phyloP scores from a whole-genome alignment of 2,797 vertebrate genomes.

The Atherinosoma microstoma region DNA sequence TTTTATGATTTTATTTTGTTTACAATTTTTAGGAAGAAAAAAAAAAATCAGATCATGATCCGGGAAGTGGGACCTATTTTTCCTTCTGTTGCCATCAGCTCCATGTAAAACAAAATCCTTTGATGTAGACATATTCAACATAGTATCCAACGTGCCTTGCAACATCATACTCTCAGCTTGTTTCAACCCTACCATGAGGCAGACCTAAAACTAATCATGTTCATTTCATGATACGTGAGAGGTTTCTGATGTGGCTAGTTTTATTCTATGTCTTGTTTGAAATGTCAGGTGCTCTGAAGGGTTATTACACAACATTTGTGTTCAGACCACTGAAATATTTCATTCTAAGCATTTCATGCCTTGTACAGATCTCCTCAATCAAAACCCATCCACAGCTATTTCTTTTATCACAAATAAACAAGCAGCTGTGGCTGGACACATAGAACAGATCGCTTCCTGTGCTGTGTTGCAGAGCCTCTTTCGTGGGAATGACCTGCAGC shows the following conservation, averaged over 20 bases:
- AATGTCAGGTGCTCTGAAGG: neutral
- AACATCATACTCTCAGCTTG: too few relatives aligned
- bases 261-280: neutral
- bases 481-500: slow-evolving; percentile 25
- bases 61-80: too few relatives aligned
- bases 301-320: neutral
- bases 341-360: neutral
- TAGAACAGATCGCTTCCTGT: slow-evolving; percentile 36
- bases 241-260: neutral
- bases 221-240: neutral
- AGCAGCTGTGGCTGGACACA: slow-evolving; percentile 11
- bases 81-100: too few relatives aligned
- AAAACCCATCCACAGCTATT: slow-evolving; percentile 2
- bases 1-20: too few relatives aligned
- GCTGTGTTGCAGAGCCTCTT: slow-evolving; percentile 9
- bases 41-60: too few relatives aligned
- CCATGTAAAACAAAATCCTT: too few relatives aligned
- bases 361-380: neutral
- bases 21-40: too few relatives aligned
- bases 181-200: neutral
- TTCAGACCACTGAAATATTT: slow-evolving; percentile 17
- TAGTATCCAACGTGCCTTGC: too few relatives aligned
- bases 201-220: neutral
- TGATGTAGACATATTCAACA: too few relatives aligned
- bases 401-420: slow-evolving; percentile 33